Conservation (phyloP, 2,113 vertebrate species). For the Mus musculus region DNA sequence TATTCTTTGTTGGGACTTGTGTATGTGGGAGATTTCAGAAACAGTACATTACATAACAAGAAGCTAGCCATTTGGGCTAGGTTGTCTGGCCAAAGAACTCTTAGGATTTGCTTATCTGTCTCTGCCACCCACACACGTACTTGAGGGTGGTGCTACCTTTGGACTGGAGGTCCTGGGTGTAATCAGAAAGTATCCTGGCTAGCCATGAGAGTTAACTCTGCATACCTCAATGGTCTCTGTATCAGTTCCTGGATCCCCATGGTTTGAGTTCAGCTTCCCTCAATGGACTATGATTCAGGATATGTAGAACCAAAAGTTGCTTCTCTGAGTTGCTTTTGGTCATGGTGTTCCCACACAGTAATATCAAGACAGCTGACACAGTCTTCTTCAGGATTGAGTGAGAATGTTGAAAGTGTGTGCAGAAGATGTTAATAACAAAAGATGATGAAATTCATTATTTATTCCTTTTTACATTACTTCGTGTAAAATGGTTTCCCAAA, state of each 20-base stretch:
- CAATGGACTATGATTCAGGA: background rate
- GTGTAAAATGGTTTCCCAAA: background rate
- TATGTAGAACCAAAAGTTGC: too few relatives aligned
- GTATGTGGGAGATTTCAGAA: background rate
- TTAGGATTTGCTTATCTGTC: background rate
- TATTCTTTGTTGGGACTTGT: background rate
- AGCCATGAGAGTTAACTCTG: too few relatives aligned
- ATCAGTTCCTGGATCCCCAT: background rate
- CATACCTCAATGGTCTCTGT: background rate
- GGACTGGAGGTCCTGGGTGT: background rate
- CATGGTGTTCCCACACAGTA: background rate
- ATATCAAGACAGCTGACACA: background rate
- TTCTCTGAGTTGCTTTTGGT: background rate
- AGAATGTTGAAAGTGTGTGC: background rate
- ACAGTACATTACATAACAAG: too few relatives aligned
- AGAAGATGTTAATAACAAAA: background rate
- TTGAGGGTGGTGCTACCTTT: background rate
- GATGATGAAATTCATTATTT: background rate
- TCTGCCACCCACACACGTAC: too few relatives aligned
- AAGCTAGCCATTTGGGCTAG: background rate
- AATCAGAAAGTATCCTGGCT: background rate
- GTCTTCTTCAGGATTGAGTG: background rate
- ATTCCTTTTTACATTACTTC: background rate
- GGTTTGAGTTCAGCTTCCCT: background rate
- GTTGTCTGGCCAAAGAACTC: background rate